Evolutionary conservation across 2,888 invertebrate species (phyloP).

Genomic region (Pandemis heparana): DNA sequence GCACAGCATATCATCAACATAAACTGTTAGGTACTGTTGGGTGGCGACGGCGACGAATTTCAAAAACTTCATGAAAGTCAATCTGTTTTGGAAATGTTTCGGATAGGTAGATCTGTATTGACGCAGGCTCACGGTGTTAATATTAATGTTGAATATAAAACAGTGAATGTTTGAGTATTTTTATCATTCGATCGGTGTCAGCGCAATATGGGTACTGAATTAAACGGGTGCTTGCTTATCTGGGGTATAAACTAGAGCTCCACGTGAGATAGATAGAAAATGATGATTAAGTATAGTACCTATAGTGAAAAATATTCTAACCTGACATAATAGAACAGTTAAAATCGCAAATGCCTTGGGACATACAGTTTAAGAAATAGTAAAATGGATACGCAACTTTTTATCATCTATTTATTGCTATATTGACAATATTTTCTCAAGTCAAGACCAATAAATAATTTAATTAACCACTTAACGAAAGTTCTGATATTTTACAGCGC

Average conservation of each 20-base stretch:
- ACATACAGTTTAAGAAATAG: neutral
- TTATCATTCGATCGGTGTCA: slow-evolving; percentile 39
- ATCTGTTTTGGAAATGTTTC: slow-evolving; percentile 59
- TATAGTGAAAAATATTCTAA: neutral
- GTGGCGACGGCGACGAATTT: slow-evolving; percentile 48
- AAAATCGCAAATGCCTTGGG: neutral
- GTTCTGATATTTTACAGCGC: slow-evolving; percentile 17
- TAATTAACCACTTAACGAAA: slow-evolving; percentile 15
- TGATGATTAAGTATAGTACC: neutral
- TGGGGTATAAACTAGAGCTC: slow-evolving; percentile 24
- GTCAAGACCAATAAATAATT: neutral
- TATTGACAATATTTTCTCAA: neutral
- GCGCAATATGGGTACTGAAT: slow-evolving; percentile 51
- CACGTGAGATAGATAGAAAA: slow-evolving; percentile 2
- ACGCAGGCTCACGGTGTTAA: slow-evolving; percentile 75
- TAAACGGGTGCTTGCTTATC: slow-evolving; percentile 37
- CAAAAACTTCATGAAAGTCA: slow-evolving; percentile 67
- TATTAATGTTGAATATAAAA: slow-evolving; percentile 83
- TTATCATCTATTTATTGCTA: neutral
- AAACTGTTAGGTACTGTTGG: neutral
- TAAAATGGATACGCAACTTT: neutral
- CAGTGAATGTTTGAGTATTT: slow-evolving; percentile 48
- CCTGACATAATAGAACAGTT: neutral
- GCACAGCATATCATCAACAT: slow-evolving; percentile 24
- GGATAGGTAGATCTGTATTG: slow-evolving; percentile 71